Evolutionary conservation across 2,888 invertebrate genomes (phyloP).

Genomic region (Esperia sulphurella): DNA sequence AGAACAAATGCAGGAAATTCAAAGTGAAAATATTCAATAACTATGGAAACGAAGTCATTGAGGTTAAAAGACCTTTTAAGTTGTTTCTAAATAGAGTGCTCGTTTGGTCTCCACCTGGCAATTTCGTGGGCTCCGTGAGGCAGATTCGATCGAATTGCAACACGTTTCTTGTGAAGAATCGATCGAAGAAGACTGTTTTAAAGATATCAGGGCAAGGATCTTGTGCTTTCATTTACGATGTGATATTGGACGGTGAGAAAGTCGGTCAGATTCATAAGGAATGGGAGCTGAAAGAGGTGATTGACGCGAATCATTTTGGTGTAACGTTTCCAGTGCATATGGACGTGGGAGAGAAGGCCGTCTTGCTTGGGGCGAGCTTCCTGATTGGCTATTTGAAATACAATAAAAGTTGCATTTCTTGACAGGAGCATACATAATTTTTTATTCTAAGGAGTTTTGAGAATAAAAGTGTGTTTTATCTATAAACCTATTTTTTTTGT

Average conservation of each 20-base stretch:
- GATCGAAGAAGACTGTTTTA: conserved; percentile 21
- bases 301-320: conserved; percentile 27
- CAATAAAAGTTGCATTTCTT: conserved; percentile 1
- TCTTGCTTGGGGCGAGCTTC: conserved; percentile 46
- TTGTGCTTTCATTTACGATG: conserved; percentile 25
- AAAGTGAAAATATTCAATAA: conserved; percentile 44
- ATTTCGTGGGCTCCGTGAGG: conserved; percentile 42
- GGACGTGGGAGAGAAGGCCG: conserved; percentile 36
- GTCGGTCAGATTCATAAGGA: conserved; percentile 35
- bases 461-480: too few relatives aligned
- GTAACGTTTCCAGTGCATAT: conserved; percentile 39
- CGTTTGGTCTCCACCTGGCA: conserved; percentile 50
- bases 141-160: conserved; percentile 18
- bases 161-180: conserved; percentile 35
- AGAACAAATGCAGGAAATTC: conserved; percentile 25
- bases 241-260: conserved; percentile 19
- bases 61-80: conserved; percentile 29
- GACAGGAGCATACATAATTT: too few relatives aligned
- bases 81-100: conserved; percentile 28
- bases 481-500: too few relatives aligned
- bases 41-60: conserved; percentile 55
- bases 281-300: conserved; percentile 13
- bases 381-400: conserved; percentile 37
- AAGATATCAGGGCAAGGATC: conserved; percentile 27
- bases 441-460: too few relatives aligned